Evolutionary conservation across 2,113 vertebrate species (phyloP), one percentile per base, ranked within the genome.

Genomic region (Xyliphius kryptos): DNA sequence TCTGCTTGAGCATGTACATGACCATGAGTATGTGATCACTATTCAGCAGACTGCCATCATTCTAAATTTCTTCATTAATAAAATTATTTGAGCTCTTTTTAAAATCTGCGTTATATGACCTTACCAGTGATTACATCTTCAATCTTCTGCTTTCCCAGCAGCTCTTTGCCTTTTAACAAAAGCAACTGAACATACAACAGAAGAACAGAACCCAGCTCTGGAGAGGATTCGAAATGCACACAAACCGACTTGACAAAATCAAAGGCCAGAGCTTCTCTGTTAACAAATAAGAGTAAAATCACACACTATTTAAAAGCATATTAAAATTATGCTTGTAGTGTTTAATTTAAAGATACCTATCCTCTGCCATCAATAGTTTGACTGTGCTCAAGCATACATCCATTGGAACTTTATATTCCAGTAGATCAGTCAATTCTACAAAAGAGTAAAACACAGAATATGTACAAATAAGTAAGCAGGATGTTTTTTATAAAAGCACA

Each of bases 201-300:
- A 21, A 87, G 75, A 70, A 86, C 87, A 73, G 79, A 83, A 69
- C 86, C 88, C 80, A 87, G 69, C 72, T 93, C 82, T 78, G 91
- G 86, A 69, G 88, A 90, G 19, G 84, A 83, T 70, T 89, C 85
- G 83, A 93, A 97, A 65, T 77, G 85, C 73, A 90, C 84, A 83
- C 84, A 85, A 60, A 90, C 74, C 22, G 62, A 82, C 68, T 87
- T 91, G 74, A 97, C 80, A 76, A 90, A 89, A 59, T 87, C 81
- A 86, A 96, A 91, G 1, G 86, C 90, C 77, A 91, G 64, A 65
- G 53, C 68, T 74, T 92, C 90, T 85, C 95, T 98, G 48, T n/a
- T n/a, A n/a, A n/a, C n/a, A n/a, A n/a, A n/a, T 32, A 22, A 54
- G 40, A 40, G 4, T 9, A 20, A 41, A 60, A 17, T 21, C 6